These are phyloP conservation scores for Acanthis flammea DNA, from an alignment of 2,797 vertebrate genomes.

Conservation along the genomic window DNA sequence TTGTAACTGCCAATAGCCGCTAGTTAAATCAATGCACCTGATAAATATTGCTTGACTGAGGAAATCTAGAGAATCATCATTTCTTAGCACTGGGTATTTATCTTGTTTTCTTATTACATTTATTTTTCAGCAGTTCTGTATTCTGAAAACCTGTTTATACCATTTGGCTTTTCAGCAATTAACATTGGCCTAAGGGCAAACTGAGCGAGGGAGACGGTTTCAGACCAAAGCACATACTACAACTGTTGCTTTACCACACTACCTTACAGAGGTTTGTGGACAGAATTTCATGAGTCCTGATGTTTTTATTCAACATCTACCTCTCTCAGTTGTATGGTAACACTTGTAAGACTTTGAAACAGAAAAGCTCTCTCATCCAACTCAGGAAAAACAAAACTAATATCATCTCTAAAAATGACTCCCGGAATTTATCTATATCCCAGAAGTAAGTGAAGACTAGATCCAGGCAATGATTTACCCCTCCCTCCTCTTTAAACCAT, in stretches of 20 bases:
- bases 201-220: background rate
- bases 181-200: constrained; percentile 41
- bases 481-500: background rate
- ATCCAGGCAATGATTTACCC: background rate
- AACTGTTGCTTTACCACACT: background rate
- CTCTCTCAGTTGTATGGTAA: background rate
- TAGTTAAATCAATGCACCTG: constrained; percentile 74
- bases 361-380: background rate
- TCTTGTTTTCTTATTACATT: constrained; percentile 59
- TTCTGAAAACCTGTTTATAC: background rate
- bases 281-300: background rate
- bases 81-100: constrained; percentile 60
- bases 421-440: background rate
- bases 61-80: constrained; percentile 63
- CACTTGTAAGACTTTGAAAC: background rate
- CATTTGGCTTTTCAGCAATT: constrained; percentile 45
- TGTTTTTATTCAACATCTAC: background rate
- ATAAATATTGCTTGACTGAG: constrained; percentile 68
- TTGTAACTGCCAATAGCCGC: constrained; percentile 75
- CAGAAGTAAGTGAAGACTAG: background rate
- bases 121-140: constrained; percentile 37
- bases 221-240: background rate
- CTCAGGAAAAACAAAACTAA: background rate
- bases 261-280: background rate
- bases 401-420: background rate